These are phyloP conservation scores for Atherix ibis DNA, from an alignment of 2,888 invertebrate genomes.

Conservation along the genomic window DNA sequence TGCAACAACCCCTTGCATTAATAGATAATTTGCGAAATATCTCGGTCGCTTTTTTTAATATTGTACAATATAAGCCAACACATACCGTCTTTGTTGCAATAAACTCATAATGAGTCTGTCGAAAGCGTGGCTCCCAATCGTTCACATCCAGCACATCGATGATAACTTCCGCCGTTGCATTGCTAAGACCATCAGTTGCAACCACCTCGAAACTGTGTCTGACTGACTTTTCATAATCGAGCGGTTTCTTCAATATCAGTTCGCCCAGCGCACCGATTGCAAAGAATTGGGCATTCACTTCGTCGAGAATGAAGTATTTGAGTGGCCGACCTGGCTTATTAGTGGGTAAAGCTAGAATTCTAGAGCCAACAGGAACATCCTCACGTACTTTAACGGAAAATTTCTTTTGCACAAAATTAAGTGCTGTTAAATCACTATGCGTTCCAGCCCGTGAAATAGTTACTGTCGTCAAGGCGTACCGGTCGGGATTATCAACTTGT, in stretches of 20 bases:
- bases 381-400: conserved; percentile 60
- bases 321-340: conserved; percentile 48
- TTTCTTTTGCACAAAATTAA: conserved; percentile 48
- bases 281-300: conserved; percentile 56
- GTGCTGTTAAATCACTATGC: conserved; percentile 35
- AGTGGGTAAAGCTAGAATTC: conserved; percentile 53
- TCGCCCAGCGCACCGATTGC: conserved; percentile 66
- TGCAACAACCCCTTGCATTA: too few species aligned
- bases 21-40: too few species aligned
- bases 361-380: conserved; percentile 55
- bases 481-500: conserved; percentile 72
- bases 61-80: too few species aligned
- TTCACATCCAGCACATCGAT: conserved; percentile 73
- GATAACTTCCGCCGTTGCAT: conserved; percentile 68
- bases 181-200: conserved; percentile 57
- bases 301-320: conserved; percentile 60
- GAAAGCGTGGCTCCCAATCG: conserved; percentile 86
- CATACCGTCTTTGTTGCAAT: too few species aligned
- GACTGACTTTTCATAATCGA: conserved; percentile 63
- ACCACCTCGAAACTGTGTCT: conserved; percentile 63
- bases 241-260: conserved; percentile 50
- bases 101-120: conserved; percentile 78
- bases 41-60: too few species aligned
- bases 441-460: conserved; percentile 41
- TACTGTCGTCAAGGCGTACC: conserved; percentile 73